Percentiles rank a stretch among this genome's conserved stretches.
Evolutionary conservation across 1,140 invertebrate species (phyloP).

Genomic region (Helicorthomorpha holstii): DNA sequence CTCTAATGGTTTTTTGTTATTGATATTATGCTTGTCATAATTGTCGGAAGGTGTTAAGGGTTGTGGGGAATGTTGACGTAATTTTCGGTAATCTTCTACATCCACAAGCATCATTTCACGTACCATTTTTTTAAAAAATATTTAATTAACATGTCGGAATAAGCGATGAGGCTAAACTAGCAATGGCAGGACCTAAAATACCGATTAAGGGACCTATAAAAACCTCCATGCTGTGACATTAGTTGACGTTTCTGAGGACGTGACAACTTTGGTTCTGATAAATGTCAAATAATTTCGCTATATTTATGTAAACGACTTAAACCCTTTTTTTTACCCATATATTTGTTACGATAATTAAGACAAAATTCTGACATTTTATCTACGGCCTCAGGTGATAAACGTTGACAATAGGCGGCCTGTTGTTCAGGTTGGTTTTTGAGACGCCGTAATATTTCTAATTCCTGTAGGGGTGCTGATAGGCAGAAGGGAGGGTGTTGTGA

Average conservation of each 20-base stretch:
- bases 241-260: not conserved
- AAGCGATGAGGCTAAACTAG: not conserved
- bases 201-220: not conserved
- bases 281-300: not conserved
- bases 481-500: not conserved
- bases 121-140: not conserved
- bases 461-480: not conserved
- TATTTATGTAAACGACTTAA: not conserved
- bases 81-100: not conserved
- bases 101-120: not conserved
- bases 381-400: not conserved
- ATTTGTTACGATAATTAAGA: not conserved
- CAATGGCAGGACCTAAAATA: not conserved
- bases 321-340: not conserved
- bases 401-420: not conserved
- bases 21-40: not conserved
- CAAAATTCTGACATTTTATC: not conserved
- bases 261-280: not conserved
- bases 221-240: not conserved
- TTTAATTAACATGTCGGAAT: not conserved
- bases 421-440: not conserved
- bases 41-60: not conserved
- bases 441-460: not conserved
- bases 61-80: not conserved
- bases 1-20: not conserved